These are phyloP conservation scores for Spodoptera littoralis DNA, from an alignment of 2,888 invertebrate species.

Conservation along the genomic window DNA sequence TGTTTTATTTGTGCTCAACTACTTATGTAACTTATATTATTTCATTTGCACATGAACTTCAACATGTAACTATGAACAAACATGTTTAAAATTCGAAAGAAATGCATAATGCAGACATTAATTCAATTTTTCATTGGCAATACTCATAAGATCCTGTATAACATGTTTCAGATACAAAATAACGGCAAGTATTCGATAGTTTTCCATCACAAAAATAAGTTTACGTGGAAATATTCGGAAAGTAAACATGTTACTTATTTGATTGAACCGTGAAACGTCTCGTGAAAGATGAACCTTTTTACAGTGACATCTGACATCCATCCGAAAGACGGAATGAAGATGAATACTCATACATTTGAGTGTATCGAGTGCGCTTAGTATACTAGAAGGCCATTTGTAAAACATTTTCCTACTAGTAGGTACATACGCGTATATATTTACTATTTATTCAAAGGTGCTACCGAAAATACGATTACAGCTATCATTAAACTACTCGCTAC, in stretches of 20 bases:
- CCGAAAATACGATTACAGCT: too few species aligned
- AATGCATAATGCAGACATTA: background rate
- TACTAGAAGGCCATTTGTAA: constrained; percentile 1
- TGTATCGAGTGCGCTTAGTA: constrained; percentile 6
- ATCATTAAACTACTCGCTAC: too few species aligned
- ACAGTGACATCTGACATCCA: constrained; percentile 31
- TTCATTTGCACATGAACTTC: too few species aligned
- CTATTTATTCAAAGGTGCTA: too few species aligned
- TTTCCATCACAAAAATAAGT: constrained; percentile 27
- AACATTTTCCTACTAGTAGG: too few species aligned
- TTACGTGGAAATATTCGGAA: constrained; percentile 35
- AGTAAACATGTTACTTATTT: constrained; percentile 43
- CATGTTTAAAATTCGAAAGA: background rate
- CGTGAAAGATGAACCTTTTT: constrained; percentile 49
- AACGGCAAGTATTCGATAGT: constrained; percentile 18
- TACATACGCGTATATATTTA: background rate
- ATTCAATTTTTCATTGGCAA: too few species aligned
- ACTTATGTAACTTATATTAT: too few species aligned
- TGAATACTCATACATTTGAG: constrained; percentile 39
- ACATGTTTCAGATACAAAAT: constrained; percentile 10
- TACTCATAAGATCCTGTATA: background rate
- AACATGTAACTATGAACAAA: too few species aligned
- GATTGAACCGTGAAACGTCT: constrained; percentile 40
- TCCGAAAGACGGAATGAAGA: constrained; percentile 25
- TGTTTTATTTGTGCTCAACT: too few species aligned